Conservation (phyloP, 2,888 invertebrate species). For the Apotomis betuletana region DNA sequence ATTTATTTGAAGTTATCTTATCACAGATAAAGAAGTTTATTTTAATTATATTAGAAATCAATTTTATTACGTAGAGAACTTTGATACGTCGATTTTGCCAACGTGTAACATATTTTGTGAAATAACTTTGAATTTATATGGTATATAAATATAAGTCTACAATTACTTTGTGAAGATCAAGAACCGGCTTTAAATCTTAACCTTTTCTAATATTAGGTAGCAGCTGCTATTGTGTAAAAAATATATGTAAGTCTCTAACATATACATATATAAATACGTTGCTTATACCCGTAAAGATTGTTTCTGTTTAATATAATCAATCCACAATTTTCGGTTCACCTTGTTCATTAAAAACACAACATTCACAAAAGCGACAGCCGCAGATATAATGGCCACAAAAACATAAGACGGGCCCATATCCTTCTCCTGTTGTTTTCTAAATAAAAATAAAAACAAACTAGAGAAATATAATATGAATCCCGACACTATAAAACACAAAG, state of each 20-base stretch:
- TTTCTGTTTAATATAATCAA: not conserved
- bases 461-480: constrained; percentile 13
- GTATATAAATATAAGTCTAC: too few species aligned
- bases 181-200: too few species aligned
- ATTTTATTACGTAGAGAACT: too few species aligned
- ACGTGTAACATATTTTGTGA: too few species aligned
- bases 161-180: too few species aligned
- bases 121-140: too few species aligned
- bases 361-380: constrained; percentile 3
- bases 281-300: constrained; percentile 2
- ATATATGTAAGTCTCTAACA: not conserved
- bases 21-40: too few species aligned
- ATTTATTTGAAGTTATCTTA: too few species aligned
- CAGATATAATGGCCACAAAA: constrained; percentile 5
- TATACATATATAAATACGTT: not conserved
- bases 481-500: not conserved
- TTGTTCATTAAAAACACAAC: constrained; percentile 21
- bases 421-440: constrained; percentile 1
- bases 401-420: constrained; percentile 9
- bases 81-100: too few species aligned
- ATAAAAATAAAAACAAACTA: constrained; percentile 14
- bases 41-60: too few species aligned
- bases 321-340: constrained; percentile 16
- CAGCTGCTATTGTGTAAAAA: not conserved
- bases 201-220: too few species aligned